phyloP scores from a whole-genome alignment of 1,140 invertebrate species.

The Heliconius nattereri region DNA sequence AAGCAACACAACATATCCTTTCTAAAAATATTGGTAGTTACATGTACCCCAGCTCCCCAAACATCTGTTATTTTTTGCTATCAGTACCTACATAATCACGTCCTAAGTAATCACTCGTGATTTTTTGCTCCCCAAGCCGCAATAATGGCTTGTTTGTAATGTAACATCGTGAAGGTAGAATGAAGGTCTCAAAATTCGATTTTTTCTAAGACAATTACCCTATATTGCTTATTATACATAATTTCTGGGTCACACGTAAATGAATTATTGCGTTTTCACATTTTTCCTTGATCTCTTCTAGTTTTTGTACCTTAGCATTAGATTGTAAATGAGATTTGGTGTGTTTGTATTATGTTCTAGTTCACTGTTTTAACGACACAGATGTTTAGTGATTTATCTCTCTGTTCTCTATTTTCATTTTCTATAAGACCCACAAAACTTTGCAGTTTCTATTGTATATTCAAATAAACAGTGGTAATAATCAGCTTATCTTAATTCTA shows the following conservation, averaged over 20 bases:
- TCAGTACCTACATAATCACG: conserved; percentile 51
- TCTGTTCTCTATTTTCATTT: too few relatives aligned
- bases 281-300: conserved; percentile 15
- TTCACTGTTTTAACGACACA: neutral
- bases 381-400: neutral
- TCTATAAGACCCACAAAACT: too few relatives aligned
- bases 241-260: conserved; percentile 42
- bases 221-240: conserved; percentile 36
- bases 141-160: conserved; percentile 53
- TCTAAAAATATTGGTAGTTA: neutral
- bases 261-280: conserved; percentile 14
- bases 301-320: neutral
- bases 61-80: conserved; percentile 38
- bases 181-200: conserved; percentile 46
- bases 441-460: neutral
- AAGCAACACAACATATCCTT: neutral
- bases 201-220: conserved; percentile 35
- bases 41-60: neutral
- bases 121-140: conserved; percentile 49
- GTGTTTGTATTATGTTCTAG: neutral
- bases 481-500: neutral
- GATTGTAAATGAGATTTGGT: neutral
- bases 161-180: conserved; percentile 50
- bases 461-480: neutral
- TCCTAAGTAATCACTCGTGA: conserved; percentile 48